These are phyloP conservation scores for Euplagia quadripunctaria DNA, from an alignment of 2,888 invertebrate species.

Conservation along the genomic window DNA sequence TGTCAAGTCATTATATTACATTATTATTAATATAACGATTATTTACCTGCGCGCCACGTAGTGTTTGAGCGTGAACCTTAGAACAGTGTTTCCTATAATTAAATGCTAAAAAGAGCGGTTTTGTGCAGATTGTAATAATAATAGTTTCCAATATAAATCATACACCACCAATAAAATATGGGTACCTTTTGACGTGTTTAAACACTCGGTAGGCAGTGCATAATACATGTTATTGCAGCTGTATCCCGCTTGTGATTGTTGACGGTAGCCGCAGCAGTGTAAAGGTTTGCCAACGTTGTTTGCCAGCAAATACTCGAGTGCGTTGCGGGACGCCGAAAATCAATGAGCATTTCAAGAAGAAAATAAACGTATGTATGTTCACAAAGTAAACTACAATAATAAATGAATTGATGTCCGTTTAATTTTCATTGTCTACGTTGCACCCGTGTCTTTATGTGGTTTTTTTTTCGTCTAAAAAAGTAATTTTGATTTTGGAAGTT, in stretches of 20 bases:
- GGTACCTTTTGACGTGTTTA: too few relatives aligned
- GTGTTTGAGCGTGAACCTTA: too few relatives aligned
- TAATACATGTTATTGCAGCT: slow-evolving; percentile 43
- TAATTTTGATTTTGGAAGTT: background rate
- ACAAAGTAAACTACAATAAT: background rate
- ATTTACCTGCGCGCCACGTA: too few relatives aligned
- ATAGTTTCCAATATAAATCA: too few relatives aligned
- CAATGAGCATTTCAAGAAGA: slow-evolving; percentile 32
- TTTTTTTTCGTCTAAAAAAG: background rate
- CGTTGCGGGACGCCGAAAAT: slow-evolving; percentile 38
- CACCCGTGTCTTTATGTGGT: background rate
- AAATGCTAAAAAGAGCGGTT: background rate
- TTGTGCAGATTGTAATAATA: background rate
- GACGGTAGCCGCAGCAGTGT: slow-evolving; percentile 47
- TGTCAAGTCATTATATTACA: too few relatives aligned
- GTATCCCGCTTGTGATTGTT: slow-evolving; percentile 44
- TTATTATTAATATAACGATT: too few relatives aligned
- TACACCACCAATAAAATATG: too few relatives aligned
- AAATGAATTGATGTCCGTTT: background rate
- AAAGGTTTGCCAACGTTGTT: slow-evolving; percentile 49
- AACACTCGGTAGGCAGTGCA: slow-evolving; percentile 27
- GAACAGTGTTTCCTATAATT: too few relatives aligned
- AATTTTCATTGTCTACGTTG: background rate
- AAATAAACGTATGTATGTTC: background rate
- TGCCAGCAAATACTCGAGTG: slow-evolving; percentile 50